phyloP scores from a whole-genome alignment of 1,140 invertebrate genomes.

The Drosophila rhopaloa region DNA sequence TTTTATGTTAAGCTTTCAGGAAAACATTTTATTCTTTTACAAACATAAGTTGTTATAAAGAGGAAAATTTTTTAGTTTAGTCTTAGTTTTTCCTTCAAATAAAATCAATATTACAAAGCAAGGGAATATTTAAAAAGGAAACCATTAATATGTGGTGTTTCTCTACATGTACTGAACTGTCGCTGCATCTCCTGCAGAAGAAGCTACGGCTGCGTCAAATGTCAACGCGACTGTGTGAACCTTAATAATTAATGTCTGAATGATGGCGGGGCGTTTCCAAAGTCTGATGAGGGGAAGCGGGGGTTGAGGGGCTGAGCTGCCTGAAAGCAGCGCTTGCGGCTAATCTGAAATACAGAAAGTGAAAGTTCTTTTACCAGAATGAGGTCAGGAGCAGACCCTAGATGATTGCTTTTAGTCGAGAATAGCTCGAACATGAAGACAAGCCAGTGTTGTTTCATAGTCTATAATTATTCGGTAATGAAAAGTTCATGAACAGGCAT shows the following conservation, averaged over 20 bases:
- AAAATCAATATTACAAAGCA: too few species aligned
- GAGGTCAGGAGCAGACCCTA: conserved; percentile 28
- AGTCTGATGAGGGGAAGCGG: conserved; percentile 9
- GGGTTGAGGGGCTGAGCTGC: not conserved
- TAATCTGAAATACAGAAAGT: conserved; percentile 43
- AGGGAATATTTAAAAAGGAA: not conserved
- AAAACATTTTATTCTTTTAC: too few species aligned
- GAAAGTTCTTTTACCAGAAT: conserved; percentile 26
- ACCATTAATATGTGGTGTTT: not conserved
- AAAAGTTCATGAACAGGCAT: conserved; percentile 19
- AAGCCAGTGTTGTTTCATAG: conserved; percentile 16
- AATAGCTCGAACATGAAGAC: conserved; percentile 17
- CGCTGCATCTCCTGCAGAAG: conserved; percentile 18
- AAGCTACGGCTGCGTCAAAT: conserved; percentile 42
- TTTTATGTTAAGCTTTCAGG: too few species aligned
- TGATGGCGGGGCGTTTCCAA: conserved; percentile 52
- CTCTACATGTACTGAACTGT: conserved; percentile 5
- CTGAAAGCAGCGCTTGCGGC: conserved; percentile 35
- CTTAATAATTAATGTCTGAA: conserved; percentile 66
- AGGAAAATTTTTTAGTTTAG: too few species aligned
- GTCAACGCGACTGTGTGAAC: conserved; percentile 57
- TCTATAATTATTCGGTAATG: conserved; percentile 22
- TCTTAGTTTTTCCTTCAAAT: too few species aligned
- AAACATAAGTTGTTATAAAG: too few species aligned
- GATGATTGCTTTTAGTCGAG: conserved; percentile 13